Conservation (phyloP, 1,140 invertebrate species). For the Penaeus indicus region DNA sequence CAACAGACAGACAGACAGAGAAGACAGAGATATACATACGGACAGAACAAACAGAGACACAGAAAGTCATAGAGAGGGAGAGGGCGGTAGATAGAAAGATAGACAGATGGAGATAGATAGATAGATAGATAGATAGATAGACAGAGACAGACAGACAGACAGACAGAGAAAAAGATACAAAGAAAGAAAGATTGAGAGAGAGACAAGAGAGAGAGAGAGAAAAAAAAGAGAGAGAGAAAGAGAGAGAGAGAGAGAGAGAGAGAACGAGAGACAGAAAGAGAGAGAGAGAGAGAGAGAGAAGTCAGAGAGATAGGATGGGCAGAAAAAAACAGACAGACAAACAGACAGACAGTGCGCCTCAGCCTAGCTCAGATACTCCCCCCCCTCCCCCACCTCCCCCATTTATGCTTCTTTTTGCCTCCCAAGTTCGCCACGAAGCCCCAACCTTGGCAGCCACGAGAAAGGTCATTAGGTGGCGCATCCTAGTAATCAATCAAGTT, state of each 20-base stretch:
- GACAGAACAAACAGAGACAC: background rate
- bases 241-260: background rate
- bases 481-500: too few species aligned
- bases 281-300: conserved; percentile 32
- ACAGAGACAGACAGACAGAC: too few species aligned
- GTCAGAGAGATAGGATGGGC: background rate
- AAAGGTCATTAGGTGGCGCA: too few species aligned
- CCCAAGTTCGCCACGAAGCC: too few species aligned
- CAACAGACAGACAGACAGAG: background rate
- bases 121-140: background rate
- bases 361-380: too few species aligned
- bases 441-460: too few species aligned
- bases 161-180: background rate
- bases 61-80: background rate
- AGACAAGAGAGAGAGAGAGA: background rate
- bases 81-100: background rate
- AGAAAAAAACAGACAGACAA: background rate
- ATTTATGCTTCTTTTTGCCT: too few species aligned
- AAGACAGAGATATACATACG: background rate
- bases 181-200: background rate
- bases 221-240: background rate
- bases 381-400: too few species aligned
- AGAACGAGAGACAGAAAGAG: conserved; percentile 33
- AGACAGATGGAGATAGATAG: background rate
- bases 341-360: too few species aligned